Conservation (phyloP, 2,888 invertebrate species). For the Agonopterix heracliana region DNA sequence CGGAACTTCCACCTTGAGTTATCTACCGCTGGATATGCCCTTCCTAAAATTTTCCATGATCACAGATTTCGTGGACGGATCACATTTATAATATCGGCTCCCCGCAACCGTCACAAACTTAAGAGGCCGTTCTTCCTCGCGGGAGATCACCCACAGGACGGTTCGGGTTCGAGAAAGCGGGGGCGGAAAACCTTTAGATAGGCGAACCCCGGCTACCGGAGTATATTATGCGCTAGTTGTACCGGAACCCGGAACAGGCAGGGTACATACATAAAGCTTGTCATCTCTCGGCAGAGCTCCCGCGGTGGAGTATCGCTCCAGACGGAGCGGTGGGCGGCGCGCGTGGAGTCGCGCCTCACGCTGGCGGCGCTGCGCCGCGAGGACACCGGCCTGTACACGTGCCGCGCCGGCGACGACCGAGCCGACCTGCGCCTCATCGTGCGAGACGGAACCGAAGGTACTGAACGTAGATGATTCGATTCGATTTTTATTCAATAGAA, state of each 20-base stretch:
- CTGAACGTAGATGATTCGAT: background rate
- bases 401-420: slow-evolving; percentile 19
- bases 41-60: too few species aligned
- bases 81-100: too few species aligned
- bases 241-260: too few species aligned
- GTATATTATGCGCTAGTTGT: too few species aligned
- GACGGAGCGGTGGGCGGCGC: slow-evolving; percentile 74
- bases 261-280: too few species aligned
- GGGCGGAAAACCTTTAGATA: too few species aligned
- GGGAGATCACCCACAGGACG: background rate
- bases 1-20: too few species aligned
- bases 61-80: too few species aligned
- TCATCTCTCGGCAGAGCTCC: slow-evolving; percentile 18
- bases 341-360: slow-evolving; percentile 76
- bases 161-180: background rate
- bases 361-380: slow-evolving; percentile 67
- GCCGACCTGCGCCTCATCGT: slow-evolving; percentile 16
- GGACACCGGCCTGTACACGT: slow-evolving; percentile 52
- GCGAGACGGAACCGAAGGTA: slow-evolving; percentile 7
- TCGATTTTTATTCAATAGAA: background rate
- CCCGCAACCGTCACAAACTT: too few species aligned
- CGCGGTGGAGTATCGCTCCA: slow-evolving; percentile 76
- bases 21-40: too few species aligned
- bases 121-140: too few species aligned
- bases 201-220: too few species aligned